Conservation (phyloP, 1,140 invertebrate genomes). For the Leptinotarsa texana region DNA sequence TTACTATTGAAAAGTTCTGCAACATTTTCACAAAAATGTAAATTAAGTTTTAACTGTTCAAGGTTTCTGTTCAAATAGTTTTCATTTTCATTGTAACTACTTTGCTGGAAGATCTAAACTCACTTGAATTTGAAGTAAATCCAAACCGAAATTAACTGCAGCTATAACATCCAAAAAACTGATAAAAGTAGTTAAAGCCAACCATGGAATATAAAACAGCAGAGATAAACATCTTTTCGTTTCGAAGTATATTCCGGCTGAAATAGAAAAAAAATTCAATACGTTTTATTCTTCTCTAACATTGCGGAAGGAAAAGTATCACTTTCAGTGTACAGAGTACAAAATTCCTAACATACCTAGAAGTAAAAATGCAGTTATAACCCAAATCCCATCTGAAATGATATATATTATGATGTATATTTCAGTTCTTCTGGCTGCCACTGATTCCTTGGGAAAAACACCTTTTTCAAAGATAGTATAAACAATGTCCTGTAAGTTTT, state of each 20-base stretch:
- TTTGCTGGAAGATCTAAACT: constrained; percentile 11
- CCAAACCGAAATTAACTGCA: constrained; percentile 38
- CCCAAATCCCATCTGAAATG: constrained; percentile 35
- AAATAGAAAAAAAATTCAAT: background rate
- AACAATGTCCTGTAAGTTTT: constrained; percentile 23
- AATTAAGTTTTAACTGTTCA: too few relatives aligned
- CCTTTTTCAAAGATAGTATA: constrained; percentile 28
- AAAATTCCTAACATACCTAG: constrained; percentile 26
- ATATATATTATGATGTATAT: constrained; percentile 33
- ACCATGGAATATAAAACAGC: constrained; percentile 40
- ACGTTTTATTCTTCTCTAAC: too few relatives aligned
- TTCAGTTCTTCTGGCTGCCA: constrained; percentile 19
- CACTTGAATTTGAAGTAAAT: constrained; percentile 38
- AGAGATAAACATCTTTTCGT: constrained; percentile 35
- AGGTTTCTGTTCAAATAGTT: too few relatives aligned
- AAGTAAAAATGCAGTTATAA: constrained; percentile 31
- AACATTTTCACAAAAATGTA: too few relatives aligned
- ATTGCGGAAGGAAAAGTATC: too few relatives aligned
- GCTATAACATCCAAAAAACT: constrained; percentile 36
- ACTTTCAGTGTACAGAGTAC: too few relatives aligned
- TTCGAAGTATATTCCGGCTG: constrained; percentile 35
- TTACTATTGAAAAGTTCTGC: too few relatives aligned
- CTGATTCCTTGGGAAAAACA: constrained; percentile 27
- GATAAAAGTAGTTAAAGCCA: constrained; percentile 30
- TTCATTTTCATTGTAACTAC: background rate